These are phyloP conservation scores for Bucco capensis DNA, from an alignment of 2,113 vertebrate genomes.

Conservation along the genomic window DNA sequence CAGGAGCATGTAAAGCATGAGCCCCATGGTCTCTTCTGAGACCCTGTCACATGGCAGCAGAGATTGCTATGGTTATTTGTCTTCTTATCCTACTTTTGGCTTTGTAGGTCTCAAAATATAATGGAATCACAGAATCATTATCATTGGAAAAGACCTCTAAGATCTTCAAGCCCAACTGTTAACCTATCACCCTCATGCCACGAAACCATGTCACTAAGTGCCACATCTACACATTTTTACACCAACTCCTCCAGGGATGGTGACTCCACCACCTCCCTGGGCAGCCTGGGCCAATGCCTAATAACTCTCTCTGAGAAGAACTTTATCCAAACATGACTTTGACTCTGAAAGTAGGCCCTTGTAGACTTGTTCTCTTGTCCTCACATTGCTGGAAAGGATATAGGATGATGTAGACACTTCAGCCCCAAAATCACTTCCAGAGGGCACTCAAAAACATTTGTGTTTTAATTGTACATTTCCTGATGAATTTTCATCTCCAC, in stretches of 20 bases:
- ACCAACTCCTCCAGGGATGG: too few species aligned
- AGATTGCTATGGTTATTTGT: not conserved
- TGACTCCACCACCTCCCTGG: too few species aligned
- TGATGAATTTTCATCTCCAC: not conserved
- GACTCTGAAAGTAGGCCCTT: not conserved
- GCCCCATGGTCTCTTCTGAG: not conserved
- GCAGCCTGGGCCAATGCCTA: too few species aligned
- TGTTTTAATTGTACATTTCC: not conserved
- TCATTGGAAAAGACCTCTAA: too few species aligned
- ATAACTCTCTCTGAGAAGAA: too few species aligned
- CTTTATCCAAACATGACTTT: not conserved
- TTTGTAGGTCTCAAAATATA: not conserved
- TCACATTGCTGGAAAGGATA: not conserved
- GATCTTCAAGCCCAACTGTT: too few species aligned
- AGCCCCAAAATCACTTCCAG: not conserved
- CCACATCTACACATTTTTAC: too few species aligned
- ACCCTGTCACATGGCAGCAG: not conserved
- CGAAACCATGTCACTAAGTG: too few species aligned
- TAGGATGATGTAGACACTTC: not conserved
- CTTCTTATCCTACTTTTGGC: not conserved
- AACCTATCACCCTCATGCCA: too few species aligned
- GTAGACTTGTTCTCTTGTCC: not conserved
- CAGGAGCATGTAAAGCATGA: constrained; percentile 8
- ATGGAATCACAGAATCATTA: too few species aligned
- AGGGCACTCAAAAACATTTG: not conserved